Evolutionary conservation across 2,888 invertebrate genomes (phyloP), one percentile per base, ranked within the genome.

Genomic region (Conchocele bisecta): DNA sequence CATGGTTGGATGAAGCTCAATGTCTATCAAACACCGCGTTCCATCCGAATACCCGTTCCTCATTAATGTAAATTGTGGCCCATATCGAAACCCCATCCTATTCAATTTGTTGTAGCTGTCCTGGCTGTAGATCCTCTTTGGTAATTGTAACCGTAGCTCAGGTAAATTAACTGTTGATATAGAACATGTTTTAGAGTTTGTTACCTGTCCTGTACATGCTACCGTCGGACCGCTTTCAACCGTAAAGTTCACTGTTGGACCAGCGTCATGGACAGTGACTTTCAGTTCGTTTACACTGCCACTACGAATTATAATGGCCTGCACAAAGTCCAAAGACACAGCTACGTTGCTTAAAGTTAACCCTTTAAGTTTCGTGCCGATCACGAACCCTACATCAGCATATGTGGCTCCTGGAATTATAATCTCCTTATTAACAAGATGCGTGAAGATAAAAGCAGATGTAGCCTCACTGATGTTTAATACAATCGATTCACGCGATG

Each of bases 341-440:
- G 17, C 20, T n/a, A 60, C 7, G 11, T 53, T 20, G 2, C 33
- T 26, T n/a, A 24, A 26, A 2, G 29, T 17, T 22, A 39, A 29
- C 4, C 28, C 60, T 9, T 60, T 22, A 1, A 33, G 6, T 11
- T 0, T 4, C 22, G 24, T 66, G 13, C 70, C 77, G 13, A 77
- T 53, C 24, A 67, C 72, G 29, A 82, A 68, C 5, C 68, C 76
- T 9, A 74, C 64, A 41, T 83, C 83, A 2, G 65, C 77, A 60
- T 77, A 79, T 0, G 60, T 50, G 6, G 82, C 75, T 6, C 83
- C 83, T 3, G 79, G 83, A 9, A 83, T 67, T 7, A 83, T 41
- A 22, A 74, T 42, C 4, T 41, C 39, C 0, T 67, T 74, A 3
- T 22, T 44, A 2, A 82, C 51, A 15, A 60, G 48, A 53, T 84